phyloP scores from a whole-genome alignment of 2,113 vertebrate genomes.

The Pseudorasbora parva region DNA sequence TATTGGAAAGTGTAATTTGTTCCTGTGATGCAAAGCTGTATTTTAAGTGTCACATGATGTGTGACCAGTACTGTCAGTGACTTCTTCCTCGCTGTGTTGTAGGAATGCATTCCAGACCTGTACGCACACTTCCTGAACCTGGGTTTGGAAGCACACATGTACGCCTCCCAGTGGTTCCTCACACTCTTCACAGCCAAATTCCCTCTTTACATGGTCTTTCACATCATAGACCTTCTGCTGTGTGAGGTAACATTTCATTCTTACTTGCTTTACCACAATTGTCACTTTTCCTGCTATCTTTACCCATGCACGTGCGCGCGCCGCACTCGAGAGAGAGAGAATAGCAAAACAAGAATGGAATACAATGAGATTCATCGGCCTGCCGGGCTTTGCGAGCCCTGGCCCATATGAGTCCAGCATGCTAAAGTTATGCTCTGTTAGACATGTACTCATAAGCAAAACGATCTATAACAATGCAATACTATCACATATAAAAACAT shows the following conservation, averaged over 20 bases:
- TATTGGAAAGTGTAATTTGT: neutral
- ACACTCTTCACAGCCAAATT: constrained; percentile 99
- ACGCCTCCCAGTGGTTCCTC: constrained; percentile 99
- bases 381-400: no score
- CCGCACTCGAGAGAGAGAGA: no score
- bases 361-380: no score
- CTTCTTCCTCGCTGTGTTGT: constrained; percentile 37
- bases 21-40: neutral
- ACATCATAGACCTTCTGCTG: constrained; percentile 97
- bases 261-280: neutral
- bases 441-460: no score
- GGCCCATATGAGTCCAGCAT: no score
- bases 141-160: constrained; percentile 98
- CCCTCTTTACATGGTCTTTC: constrained; percentile 99
- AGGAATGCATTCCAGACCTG: constrained; percentile 96
- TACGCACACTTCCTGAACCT: constrained; percentile 96
- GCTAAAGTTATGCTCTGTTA: no score
- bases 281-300: neutral
- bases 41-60: neutral
- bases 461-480: no score
- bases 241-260: constrained; percentile 84
- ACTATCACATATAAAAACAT: no score
- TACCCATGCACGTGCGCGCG: no score
- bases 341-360: no score
- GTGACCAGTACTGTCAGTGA: neutral